phyloP scores from a whole-genome alignment of 2,797 vertebrate genomes.

The Notolabrus celidotus region DNA sequence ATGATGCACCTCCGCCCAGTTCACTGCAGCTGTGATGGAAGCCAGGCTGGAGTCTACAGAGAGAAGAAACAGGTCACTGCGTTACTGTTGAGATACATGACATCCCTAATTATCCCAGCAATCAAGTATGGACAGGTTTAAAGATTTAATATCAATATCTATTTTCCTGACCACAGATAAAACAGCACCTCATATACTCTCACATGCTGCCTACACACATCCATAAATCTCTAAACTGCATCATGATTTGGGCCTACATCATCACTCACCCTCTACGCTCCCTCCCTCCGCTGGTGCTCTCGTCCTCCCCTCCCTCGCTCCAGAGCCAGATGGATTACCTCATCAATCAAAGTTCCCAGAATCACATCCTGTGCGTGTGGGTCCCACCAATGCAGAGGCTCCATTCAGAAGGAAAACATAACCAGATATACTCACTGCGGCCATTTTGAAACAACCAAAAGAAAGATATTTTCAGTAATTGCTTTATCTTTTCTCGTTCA shows the following conservation, averaged over 20 bases:
- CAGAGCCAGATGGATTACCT: constrained; percentile 78
- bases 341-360: constrained; percentile 81
- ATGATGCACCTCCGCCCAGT: constrained; percentile 72
- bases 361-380: constrained; percentile 57
- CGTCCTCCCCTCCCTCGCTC: constrained; percentile 58
- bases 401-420: constrained; percentile 41
- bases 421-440: constrained; percentile 32
- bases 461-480: constrained; percentile 32
- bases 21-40: constrained; percentile 72
- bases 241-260: constrained; percentile 62
- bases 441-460: constrained; percentile 42
- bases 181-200: constrained; percentile 8
- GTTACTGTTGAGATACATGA: background rate
- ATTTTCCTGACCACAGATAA: constrained; percentile 12
- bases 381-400: constrained; percentile 51
- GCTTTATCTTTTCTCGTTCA: constrained; percentile 40
- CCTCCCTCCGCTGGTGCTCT: constrained; percentile 31
- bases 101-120: constrained; percentile 15
- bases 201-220: constrained; percentile 15
- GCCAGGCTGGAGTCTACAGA: constrained; percentile 55
- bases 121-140: constrained; percentile 12
- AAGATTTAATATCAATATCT: constrained; percentile 9
- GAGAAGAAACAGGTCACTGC: constrained; percentile 34
- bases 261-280: constrained; percentile 63
- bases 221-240: constrained; percentile 51